These are phyloP conservation scores for Globicephala melas DNA, from an alignment of 2,113 vertebrate genomes.

Conservation along the genomic window DNA sequence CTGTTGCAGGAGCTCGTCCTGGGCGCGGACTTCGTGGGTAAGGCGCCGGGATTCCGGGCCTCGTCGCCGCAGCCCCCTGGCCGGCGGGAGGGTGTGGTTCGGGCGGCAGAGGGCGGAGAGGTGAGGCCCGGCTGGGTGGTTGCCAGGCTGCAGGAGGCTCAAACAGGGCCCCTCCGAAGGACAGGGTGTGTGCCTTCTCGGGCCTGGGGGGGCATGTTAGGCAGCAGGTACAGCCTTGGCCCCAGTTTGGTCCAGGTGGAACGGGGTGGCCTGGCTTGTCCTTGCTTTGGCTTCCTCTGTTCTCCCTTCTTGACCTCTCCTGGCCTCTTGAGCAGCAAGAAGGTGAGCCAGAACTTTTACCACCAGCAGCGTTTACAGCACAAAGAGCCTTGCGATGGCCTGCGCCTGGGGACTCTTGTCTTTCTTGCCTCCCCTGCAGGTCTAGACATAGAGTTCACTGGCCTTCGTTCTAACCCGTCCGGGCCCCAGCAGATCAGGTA, in stretches of 20 bases:
- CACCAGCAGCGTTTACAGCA: neutral
- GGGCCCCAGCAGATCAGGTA: constrained; percentile 78
- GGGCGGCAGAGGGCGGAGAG: rapidly evolving
- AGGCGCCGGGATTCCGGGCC: neutral
- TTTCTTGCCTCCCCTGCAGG: constrained; percentile 58
- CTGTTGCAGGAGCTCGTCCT: constrained; percentile 61
- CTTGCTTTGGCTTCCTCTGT: rapidly evolving
- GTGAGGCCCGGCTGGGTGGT: neutral
- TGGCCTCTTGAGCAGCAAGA: neutral
- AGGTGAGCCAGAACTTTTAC: neutral
- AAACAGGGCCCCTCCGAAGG: neutral
- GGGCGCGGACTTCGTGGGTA: constrained; percentile 80
- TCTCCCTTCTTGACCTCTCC: neutral
- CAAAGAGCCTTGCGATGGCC: neutral
- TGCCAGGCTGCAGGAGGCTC: neutral
- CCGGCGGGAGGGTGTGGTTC: rapidly evolving
- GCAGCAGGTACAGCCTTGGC: neutral
- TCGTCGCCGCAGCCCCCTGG: rapidly evolving
- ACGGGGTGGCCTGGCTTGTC: rapidly evolving
- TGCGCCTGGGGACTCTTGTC: neutral
- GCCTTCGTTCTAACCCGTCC: constrained; percentile 70
- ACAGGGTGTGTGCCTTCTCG: rapidly evolving
- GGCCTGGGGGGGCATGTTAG: neutral
- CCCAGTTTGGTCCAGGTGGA: rapidly evolving
- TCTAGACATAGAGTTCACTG: constrained; percentile 83